These are phyloP conservation scores for Agrenia bidenticulata DNA, from an alignment of 2,888 invertebrate species.

Conservation along the genomic window DNA sequence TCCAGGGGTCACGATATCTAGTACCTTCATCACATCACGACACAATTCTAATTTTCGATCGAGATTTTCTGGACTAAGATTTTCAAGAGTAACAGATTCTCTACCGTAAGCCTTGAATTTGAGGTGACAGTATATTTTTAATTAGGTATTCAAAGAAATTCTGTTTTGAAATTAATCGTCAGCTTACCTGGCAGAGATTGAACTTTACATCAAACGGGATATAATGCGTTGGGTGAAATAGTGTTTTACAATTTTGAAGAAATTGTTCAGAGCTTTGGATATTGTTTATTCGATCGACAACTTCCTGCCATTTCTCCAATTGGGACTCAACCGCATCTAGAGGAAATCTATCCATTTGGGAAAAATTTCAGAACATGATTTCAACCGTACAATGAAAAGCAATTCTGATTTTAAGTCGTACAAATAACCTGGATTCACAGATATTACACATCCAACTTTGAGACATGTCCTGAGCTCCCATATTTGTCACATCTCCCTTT, in stretches of 20 bases:
- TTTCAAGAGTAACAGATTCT: constrained; percentile 32
- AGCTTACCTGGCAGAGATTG: constrained; percentile 45
- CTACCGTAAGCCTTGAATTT: constrained; percentile 44
- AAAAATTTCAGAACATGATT: no score
- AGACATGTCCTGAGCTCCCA: constrained; percentile 29
- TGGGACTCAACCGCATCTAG: constrained; percentile 32
- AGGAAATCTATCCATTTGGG: constrained; percentile 22
- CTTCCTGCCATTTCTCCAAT: constrained; percentile 38
- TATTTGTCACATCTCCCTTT: constrained; percentile 33
- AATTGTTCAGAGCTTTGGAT: constrained; percentile 42
- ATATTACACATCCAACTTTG: constrained; percentile 41
- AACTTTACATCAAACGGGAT: constrained; percentile 48
- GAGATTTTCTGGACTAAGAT: constrained; percentile 31
- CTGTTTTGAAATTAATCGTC: no score
- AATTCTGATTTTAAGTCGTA: no score
- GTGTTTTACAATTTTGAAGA: constrained; percentile 33
- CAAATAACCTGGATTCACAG: constrained; percentile 37
- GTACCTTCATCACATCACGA: constrained; percentile 44
- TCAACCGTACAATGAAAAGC: no score
- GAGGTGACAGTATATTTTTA: neutral
- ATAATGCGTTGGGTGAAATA: constrained; percentile 46
- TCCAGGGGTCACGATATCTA: constrained; percentile 50
- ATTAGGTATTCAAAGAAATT: no score
- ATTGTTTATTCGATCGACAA: constrained; percentile 30
- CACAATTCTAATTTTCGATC: constrained; percentile 46